Evolutionary conservation across 1,140 invertebrate genomes (phyloP), one percentile per base, ranked within the genome.

Genomic region (Aphaenogaster rudis): DNA sequence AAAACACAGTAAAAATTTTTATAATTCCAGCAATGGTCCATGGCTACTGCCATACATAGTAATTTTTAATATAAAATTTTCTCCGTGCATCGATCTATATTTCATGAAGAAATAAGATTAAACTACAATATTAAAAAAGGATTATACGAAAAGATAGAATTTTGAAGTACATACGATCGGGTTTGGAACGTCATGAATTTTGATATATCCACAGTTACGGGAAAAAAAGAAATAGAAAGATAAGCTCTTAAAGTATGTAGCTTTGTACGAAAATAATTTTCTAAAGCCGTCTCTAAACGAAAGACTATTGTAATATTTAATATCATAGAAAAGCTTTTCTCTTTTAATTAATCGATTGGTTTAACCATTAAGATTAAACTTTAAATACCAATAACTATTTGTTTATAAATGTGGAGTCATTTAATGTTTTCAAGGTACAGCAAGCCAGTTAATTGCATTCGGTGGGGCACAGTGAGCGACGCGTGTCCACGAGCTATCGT

Each of bases 391-490:
- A 57, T 63, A 63, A 63, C 6, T 8, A 39, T 28, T 28, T 28
- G 36, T 39, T n/a, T 66, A 42, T 15, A 74, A 74, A 36, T 54
- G 0, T 50, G 2, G 39, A 15, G 7, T 21, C 9, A 39, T 21
- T 52, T 9, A 28, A 36, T 96, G 95, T 86, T 93, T 95, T 93
- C 97, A 54, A 95, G 96, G 67, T 97, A 97, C 86, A 95, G 95
- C 82, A 97, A 97, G 90, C 95, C 97, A 1, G 97, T 97, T 2
- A 96, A 95, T 66, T 96, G 96, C 48, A 95, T 97, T 6, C 94
- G 96, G 82, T 97, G 97, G 97, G 96, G 96, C 7, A 95, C 96
- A 3, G 95, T 96, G 1, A 96, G 94, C 42, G 88, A 93, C n/a
- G 92, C 95, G 1, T 93, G 94, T 79, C 95, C 96, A 33, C 95